Evolutionary conservation across 1,140 invertebrate species (phyloP).

Genomic region (Pseudomyrmex pallidus): DNA sequence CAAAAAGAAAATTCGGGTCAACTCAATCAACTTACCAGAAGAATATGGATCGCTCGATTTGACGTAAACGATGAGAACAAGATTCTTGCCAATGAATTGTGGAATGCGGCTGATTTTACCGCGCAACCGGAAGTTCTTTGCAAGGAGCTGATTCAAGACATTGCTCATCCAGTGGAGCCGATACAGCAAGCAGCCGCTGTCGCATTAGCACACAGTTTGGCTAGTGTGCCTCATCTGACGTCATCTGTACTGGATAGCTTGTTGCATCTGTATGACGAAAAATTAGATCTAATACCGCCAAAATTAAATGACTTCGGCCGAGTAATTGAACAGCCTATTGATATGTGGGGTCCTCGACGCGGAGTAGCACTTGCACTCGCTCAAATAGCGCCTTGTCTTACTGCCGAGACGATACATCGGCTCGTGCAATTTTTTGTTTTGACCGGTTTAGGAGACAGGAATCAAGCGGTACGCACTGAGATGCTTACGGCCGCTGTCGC

Average conservation of each 20-base stretch:
- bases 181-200: constrained; percentile 92
- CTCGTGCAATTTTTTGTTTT: constrained; percentile 95
- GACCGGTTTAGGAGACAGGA: constrained; percentile 94
- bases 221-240: constrained; percentile 85
- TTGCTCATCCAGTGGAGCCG: constrained; percentile 91
- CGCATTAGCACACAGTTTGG: constrained; percentile 90
- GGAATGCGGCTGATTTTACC: constrained; percentile 87
- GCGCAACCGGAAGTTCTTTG: constrained; percentile 86
- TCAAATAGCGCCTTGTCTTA: constrained; percentile 90
- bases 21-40: constrained; percentile 87
- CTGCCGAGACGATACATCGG: constrained; percentile 88
- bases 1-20: constrained; percentile 87
- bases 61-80: constrained; percentile 90
- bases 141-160: constrained; percentile 89
- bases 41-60: constrained; percentile 92
- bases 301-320: constrained; percentile 96
- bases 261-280: constrained; percentile 91
- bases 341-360: constrained; percentile 94
- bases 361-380: constrained; percentile 94
- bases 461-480: constrained; percentile 92
- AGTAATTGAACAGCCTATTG: constrained; percentile 92
- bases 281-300: constrained; percentile 92
- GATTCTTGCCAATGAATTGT: constrained; percentile 89
- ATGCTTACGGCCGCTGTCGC: constrained; percentile 98
- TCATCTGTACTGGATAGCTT: constrained; percentile 88